Conservation (phyloP, 2,888 invertebrate genomes). For the Muscina levida region DNA sequence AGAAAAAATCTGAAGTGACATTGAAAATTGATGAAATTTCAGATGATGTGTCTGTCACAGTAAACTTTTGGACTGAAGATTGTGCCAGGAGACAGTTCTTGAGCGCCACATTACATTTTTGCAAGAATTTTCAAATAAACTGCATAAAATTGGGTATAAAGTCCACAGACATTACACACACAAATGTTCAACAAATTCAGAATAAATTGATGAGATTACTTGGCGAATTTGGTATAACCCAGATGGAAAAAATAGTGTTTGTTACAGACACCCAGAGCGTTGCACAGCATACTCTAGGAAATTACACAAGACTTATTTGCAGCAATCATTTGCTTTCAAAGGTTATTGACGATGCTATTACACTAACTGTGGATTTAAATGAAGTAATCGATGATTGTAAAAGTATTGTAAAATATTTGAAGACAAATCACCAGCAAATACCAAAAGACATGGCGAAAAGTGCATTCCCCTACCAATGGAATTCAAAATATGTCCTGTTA, state of each 20-base stretch:
- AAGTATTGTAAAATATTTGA: background rate
- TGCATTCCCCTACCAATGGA: background rate
- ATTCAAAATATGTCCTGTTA: background rate
- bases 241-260: background rate
- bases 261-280: background rate
- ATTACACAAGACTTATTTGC: background rate
- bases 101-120: background rate
- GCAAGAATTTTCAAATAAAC: background rate
- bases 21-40: background rate
- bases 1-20: background rate
- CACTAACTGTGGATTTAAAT: background rate
- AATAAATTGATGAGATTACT: background rate
- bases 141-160: background rate
- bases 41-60: background rate
- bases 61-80: background rate
- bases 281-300: background rate
- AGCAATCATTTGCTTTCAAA: background rate
- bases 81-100: background rate
- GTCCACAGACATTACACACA: background rate
- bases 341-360: background rate
- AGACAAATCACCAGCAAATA: background rate
- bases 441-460: too few relatives aligned
- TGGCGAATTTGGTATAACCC: background rate
- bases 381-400: background rate
- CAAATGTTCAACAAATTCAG: background rate